Percentiles rank a stretch among this genome's conserved stretches.
Evolutionary conservation across 2,797 vertebrate genomes (phyloP).

Genomic region (Saxicola maurus): DNA sequence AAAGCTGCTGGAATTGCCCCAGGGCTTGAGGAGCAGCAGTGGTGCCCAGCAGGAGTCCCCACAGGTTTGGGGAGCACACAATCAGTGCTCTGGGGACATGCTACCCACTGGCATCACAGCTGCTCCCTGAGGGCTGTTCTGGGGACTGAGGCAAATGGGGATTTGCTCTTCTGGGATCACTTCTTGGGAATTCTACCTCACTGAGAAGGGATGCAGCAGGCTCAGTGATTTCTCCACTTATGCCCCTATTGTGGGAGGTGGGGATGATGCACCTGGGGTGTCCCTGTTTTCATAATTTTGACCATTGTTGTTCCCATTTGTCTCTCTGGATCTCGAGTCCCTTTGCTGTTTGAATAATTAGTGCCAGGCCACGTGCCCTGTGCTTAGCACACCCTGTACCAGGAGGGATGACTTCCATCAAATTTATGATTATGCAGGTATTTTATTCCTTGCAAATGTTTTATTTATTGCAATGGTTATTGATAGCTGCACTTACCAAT

Average conservation of each 20-base stretch:
- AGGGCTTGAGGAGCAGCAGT: neutral
- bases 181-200: neutral
- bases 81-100: accelerated
- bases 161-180: neutral
- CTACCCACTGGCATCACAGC: accelerated
- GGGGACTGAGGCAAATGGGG: neutral
- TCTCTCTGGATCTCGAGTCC: neutral
- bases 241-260: accelerated
- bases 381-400: neutral
- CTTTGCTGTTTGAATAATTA: neutral
- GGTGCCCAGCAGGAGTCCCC: neutral
- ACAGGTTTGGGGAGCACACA: accelerated
- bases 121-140: neutral
- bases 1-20: neutral
- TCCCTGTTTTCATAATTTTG: neutral
- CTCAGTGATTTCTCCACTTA: neutral
- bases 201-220: neutral
- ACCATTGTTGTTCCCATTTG: neutral
- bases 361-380: neutral
- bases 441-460: slow-evolving; percentile 27
- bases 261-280: neutral
- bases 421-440: slow-evolving; percentile 13
- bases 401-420: neutral
- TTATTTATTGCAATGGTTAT: slow-evolving; percentile 28
- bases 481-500: neutral